phyloP scores from a whole-genome alignment of 2,888 invertebrate genomes.

The Nomada ruficornis region DNA sequence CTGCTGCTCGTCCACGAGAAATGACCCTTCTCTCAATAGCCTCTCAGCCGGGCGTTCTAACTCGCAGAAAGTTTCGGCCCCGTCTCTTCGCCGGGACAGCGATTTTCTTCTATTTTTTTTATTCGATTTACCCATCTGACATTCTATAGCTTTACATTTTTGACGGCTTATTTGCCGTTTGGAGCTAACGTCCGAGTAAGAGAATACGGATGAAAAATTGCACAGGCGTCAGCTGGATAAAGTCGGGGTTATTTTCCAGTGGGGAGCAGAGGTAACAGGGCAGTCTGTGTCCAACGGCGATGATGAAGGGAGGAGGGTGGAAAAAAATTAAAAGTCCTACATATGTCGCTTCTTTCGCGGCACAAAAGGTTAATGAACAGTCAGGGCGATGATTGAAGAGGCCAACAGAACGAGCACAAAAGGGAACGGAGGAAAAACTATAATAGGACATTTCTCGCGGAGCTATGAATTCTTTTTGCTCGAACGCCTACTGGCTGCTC shows the following conservation, averaged over 20 bases:
- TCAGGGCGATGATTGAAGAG: constrained; percentile 53
- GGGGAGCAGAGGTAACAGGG: constrained; percentile 42
- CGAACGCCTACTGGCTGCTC: not conserved
- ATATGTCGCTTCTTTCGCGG: constrained; percentile 30
- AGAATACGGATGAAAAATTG: constrained; percentile 43
- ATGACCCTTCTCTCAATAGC: constrained; percentile 3
- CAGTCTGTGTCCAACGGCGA: constrained; percentile 38
- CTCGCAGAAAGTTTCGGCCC: not conserved
- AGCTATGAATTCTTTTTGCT: constrained; percentile 46
- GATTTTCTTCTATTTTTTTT: not conserved
- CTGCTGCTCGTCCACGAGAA: not conserved
- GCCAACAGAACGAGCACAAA: not conserved
- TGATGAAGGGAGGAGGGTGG: not conserved
- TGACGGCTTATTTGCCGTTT: constrained; percentile 33
- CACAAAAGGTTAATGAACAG: constrained; percentile 59
- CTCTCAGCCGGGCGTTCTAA: not conserved
- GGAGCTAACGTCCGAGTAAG: constrained; percentile 10
- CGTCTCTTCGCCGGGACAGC: not conserved
- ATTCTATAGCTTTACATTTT: constrained; percentile 10
- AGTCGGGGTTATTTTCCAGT: constrained; percentile 44
- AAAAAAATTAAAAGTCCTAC: constrained; percentile 52
- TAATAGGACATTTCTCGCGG: constrained; percentile 48
- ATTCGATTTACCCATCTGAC: not conserved
- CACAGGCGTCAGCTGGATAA: constrained; percentile 48
- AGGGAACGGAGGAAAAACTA: constrained; percentile 4